phyloP scores from a whole-genome alignment of 2,797 vertebrate species.

The Periophthalmus magnuspinnatus region DNA sequence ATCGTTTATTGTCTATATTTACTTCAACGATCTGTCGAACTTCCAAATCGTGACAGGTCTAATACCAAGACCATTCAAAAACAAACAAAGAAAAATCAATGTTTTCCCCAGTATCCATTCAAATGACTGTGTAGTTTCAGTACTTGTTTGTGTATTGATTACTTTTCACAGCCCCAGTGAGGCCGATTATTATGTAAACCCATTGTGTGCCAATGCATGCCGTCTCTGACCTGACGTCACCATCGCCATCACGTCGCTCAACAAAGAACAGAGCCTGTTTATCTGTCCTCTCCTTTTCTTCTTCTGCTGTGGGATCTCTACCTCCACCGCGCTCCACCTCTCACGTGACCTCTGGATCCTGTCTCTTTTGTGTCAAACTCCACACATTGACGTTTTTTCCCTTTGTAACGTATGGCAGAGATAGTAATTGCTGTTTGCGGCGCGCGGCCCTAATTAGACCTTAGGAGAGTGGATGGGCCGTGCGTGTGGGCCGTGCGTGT shows the following conservation, averaged over 20 bases:
- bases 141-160: too few relatives aligned
- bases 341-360: background rate
- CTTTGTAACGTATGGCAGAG: slow-evolving; percentile 29
- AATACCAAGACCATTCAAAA: too few relatives aligned
- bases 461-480: slow-evolving; percentile 33
- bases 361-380: slow-evolving; percentile 28
- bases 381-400: slow-evolving; percentile 44
- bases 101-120: too few relatives aligned
- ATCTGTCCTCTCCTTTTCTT: background rate
- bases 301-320: background rate
- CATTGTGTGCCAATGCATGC: slow-evolving; percentile 21
- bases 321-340: background rate
- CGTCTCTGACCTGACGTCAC: slow-evolving; percentile 48
- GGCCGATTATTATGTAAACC: background rate
- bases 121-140: too few relatives aligned
- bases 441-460: slow-evolving; percentile 50
- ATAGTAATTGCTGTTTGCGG: slow-evolving; percentile 23
- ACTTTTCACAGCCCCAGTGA: too few relatives aligned
- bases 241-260: slow-evolving; percentile 21
- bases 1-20: too few relatives aligned
- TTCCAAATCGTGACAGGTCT: too few relatives aligned
- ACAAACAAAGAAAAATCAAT: too few relatives aligned
- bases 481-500: slow-evolving; percentile 21
- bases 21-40: too few relatives aligned
- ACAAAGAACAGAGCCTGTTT: slow-evolving; percentile 7